phyloP scores from a whole-genome alignment of 2,113 vertebrate genomes.

The Phaethornis superciliosus region DNA sequence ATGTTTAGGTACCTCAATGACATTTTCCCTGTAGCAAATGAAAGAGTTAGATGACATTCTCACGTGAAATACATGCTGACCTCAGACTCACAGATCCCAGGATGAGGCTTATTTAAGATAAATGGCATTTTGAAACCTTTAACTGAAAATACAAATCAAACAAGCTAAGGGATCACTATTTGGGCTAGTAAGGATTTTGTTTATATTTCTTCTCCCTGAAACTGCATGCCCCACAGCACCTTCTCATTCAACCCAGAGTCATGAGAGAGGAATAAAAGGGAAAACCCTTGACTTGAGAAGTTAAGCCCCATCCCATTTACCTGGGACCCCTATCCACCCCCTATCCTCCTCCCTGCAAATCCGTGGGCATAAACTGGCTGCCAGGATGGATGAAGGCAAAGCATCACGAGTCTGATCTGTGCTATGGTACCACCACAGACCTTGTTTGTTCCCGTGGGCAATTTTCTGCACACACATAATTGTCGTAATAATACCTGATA shows the following conservation, averaged over 20 bases:
- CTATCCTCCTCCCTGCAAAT: neutral
- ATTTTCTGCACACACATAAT: neutral
- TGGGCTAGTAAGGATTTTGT: neutral
- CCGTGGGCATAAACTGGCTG: neutral
- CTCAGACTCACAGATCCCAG: neutral
- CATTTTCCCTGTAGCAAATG: neutral
- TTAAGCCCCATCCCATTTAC: neutral
- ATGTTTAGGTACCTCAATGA: neutral
- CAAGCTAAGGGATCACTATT: neutral
- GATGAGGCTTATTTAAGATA: neutral
- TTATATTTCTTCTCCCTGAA: neutral
- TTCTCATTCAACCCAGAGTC: neutral
- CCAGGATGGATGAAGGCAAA: neutral
- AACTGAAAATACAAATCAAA: neutral
- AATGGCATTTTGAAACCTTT: neutral
- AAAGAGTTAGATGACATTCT: neutral
- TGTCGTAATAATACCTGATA: neutral
- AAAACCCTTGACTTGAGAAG: neutral
- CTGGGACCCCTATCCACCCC: neutral
- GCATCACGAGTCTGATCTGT: neutral
- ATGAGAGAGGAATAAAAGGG: neutral
- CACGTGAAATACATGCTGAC: fast-evolving
- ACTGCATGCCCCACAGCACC: neutral
- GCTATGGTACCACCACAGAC: neutral
- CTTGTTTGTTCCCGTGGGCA: neutral